Conservation (phyloP, 1,140 invertebrate genomes). For the Apolygus lucorum region DNA sequence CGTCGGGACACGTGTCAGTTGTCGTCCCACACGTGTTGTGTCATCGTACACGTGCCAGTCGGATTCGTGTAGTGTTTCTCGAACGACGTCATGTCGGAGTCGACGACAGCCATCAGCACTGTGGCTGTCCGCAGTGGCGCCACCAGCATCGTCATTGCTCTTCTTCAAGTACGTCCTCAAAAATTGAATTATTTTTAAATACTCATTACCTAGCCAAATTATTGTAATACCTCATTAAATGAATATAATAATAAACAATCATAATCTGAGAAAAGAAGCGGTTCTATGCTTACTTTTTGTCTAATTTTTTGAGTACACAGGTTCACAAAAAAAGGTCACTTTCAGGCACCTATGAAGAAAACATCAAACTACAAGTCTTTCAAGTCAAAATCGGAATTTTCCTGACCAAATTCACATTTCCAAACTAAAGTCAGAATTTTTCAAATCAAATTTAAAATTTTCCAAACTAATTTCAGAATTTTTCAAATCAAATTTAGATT, state of each 20-base stretch:
- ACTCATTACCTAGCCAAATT: no score
- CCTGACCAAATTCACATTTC: background rate
- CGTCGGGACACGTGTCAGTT: background rate
- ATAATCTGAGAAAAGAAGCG: no score
- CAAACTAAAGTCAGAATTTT: background rate
- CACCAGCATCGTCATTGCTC: conserved; percentile 77
- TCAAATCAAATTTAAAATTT: background rate
- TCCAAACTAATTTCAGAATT: background rate
- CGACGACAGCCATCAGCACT: conserved; percentile 79
- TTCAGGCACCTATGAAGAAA: no score
- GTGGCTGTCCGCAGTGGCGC: conserved; percentile 81
- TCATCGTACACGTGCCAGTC: background rate
- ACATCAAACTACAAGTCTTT: no score
- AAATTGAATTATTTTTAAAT: conserved; percentile 25
- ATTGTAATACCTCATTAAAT: no score
- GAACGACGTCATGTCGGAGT: conserved; percentile 19
- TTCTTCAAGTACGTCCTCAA: conserved; percentile 76
- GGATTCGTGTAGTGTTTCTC: background rate
- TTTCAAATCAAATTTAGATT: background rate
- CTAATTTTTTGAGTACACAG: no score
- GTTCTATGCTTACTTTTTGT: no score
- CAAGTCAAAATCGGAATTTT: no score
- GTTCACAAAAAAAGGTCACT: no score
- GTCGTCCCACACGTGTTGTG: background rate
- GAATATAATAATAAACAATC: no score